phyloP scores from a whole-genome alignment of 2,888 invertebrate species.

The Drosophila multiciliata region DNA sequence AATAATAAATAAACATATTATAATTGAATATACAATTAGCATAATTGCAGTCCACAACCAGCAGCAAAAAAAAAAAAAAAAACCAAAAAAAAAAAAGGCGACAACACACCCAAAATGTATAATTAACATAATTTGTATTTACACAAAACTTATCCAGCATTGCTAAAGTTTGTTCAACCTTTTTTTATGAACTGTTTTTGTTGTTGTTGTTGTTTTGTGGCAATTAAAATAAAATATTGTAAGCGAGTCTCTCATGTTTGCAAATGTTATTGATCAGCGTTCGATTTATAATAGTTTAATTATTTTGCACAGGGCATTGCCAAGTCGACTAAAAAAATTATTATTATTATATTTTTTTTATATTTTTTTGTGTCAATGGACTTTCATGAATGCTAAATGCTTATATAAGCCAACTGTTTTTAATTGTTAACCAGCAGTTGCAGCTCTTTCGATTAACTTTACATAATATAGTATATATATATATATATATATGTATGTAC shows the following conservation, averaged over 20 bases:
- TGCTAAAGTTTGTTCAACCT: conserved; percentile 30
- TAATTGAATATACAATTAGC: conserved; percentile 80
- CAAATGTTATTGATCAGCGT: not conserved
- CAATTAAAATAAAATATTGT: not conserved
- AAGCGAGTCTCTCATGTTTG: not conserved
- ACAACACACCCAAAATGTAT: conserved; percentile 44
- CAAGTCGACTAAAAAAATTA: not conserved
- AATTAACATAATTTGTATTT: conserved; percentile 78
- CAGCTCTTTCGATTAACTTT: not conserved
- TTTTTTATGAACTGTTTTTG: conserved; percentile 21
- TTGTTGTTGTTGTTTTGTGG: not conserved
- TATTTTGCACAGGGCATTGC: not conserved
- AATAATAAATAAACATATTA: conserved; percentile 80
- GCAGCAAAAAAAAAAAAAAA: conserved; percentile 16
- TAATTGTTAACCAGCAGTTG: conserved; percentile 9
- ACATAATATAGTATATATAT: not conserved
- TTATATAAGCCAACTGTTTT: conserved; percentile 6
- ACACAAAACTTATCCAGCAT: conserved; percentile 69
- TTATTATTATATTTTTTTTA: conserved; percentile 6
- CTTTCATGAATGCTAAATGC: conserved; percentile 3
- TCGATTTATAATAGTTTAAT: not conserved
- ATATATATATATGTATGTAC: too few relatives aligned
- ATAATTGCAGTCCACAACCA: conserved; percentile 62
- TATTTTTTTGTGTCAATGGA: not conserved
- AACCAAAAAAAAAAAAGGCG: not conserved